These are phyloP conservation scores for Rhyacophila brunnea DNA, from an alignment of 1,140 invertebrate genomes.

Conservation along the genomic window DNA sequence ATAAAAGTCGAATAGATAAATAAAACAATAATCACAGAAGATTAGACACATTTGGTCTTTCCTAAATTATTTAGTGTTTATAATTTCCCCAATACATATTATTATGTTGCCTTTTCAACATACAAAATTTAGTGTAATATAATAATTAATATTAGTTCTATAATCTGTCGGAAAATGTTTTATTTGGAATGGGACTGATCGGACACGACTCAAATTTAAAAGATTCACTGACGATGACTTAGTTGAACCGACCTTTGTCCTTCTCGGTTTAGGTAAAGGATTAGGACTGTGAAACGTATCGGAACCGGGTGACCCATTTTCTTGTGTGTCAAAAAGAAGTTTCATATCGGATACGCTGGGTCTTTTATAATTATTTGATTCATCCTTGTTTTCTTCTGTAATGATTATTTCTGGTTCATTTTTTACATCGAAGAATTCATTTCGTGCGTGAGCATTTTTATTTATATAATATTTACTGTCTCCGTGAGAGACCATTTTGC, in stretches of 20 bases:
- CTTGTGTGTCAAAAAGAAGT: slow-evolving; percentile 45
- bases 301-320: slow-evolving; percentile 11
- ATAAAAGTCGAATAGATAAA: too few relatives aligned
- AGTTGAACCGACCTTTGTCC: slow-evolving; percentile 44
- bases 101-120: too few relatives aligned
- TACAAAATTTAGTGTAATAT: too few relatives aligned
- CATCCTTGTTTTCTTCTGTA: slow-evolving; percentile 9
- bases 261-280: slow-evolving; percentile 53
- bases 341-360: slow-evolving; percentile 48
- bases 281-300: slow-evolving; percentile 41
- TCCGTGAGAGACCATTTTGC: slow-evolving; percentile 5
- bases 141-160: too few relatives aligned
- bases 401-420: not conserved
- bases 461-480: slow-evolving; percentile 4
- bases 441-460: slow-evolving; percentile 8
- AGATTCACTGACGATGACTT: slow-evolving; percentile 35
- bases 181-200: slow-evolving; percentile 7
- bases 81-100: too few relatives aligned
- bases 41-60: too few relatives aligned
- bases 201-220: slow-evolving; percentile 18
- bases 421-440: slow-evolving; percentile 48
- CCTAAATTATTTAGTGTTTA: too few relatives aligned
- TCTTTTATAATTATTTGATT: slow-evolving; percentile 22
- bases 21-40: too few relatives aligned
- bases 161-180: too few relatives aligned